A percentile compares a stretch with the other conserved stretches of the same genome.
Conservation (phyloP, 1,140 invertebrate genomes). For the Diprion similis region DNA sequence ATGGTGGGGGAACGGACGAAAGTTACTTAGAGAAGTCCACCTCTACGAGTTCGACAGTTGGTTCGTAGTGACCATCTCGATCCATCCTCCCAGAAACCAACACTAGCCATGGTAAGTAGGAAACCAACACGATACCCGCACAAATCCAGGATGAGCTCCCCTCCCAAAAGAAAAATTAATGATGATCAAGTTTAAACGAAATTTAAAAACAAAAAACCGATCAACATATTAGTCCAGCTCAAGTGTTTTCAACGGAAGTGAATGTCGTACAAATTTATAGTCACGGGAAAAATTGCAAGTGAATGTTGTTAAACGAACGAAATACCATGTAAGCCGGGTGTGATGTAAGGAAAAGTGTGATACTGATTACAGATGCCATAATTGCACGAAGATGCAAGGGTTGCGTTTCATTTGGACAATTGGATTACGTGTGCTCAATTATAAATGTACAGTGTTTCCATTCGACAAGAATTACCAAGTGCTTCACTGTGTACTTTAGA, state of each 20-base stretch:
- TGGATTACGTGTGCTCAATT: too few relatives aligned
- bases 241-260: conserved; percentile 1
- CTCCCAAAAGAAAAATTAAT: too few relatives aligned
- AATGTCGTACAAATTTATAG: background rate
- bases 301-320: too few relatives aligned
- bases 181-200: background rate
- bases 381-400: too few relatives aligned
- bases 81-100: conserved; percentile 46
- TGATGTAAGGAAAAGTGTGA: too few relatives aligned
- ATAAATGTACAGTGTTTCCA: too few relatives aligned
- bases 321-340: too few relatives aligned
- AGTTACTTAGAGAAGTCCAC: conserved; percentile 62
- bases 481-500: too few relatives aligned
- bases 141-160: conserved; percentile 16
- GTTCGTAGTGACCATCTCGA: conserved; percentile 59
- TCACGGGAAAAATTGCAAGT: background rate
- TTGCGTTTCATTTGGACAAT: too few relatives aligned
- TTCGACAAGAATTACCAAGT: too few relatives aligned
- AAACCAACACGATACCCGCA: background rate
- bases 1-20: conserved; percentile 50
- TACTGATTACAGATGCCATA: too few relatives aligned
- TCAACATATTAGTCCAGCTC: background rate
- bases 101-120: conserved; percentile 54
- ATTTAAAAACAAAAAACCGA: background rate
- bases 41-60: conserved; percentile 59